Conservation (phyloP, 2,888 invertebrate genomes). For the Lasius platythorax region DNA sequence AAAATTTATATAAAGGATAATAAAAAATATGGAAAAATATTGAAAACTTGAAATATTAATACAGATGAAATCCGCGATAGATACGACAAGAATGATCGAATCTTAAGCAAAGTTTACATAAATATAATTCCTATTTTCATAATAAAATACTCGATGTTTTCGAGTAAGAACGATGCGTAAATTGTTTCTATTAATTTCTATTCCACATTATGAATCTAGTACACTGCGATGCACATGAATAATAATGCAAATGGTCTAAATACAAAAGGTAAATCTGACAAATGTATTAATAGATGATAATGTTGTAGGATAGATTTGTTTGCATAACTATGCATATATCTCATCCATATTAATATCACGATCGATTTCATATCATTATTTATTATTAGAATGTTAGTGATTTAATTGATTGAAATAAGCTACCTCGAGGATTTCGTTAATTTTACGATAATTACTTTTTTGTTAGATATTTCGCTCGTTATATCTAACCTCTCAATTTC, state of each 20-base stretch:
- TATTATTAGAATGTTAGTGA: slow-evolving; percentile 82
- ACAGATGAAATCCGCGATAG: background rate
- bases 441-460: slow-evolving; percentile 74
- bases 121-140: background rate
- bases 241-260: background rate
- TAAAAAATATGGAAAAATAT: background rate
- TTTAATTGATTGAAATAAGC: slow-evolving; percentile 80
- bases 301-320: background rate
- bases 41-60: background rate
- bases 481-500: slow-evolving; percentile 55
- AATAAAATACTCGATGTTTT: background rate
- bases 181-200: background rate
- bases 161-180: background rate
- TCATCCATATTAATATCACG: background rate
- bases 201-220: background rate
- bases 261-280: background rate
- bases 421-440: slow-evolving; percentile 83
- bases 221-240: background rate
- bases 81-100: background rate
- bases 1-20: background rate
- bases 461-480: slow-evolving; percentile 61
- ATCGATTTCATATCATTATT: slow-evolving; percentile 82
- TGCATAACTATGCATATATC: background rate
- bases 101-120: background rate
- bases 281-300: background rate